Evolutionary conservation across 2,113 vertebrate genomes (phyloP), one percentile per base, ranked within the genome.

Genomic region (Amphiprion ocellaris): DNA sequence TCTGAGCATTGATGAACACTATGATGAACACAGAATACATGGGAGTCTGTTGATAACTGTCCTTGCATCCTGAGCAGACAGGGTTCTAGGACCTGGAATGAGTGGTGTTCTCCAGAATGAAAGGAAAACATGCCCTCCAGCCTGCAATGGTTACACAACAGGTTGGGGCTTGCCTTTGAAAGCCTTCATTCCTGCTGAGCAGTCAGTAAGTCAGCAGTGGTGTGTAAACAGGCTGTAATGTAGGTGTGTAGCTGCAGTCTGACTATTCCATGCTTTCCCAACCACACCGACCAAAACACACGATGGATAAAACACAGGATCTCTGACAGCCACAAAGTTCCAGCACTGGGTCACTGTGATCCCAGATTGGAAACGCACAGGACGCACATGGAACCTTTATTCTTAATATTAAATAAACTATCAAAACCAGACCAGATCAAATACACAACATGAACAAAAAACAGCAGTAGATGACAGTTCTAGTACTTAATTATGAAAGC

Each of bases 151-250:
- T 83, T 74, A 16, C 59, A 52, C 63, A 78, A 82, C 93, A 88
- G 62, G 92, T 58, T 39, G 37, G 56, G 69, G n/a, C 92, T 53
- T 79, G 90, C 10, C 72, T 75, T 1, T 2, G 6, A 26, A 59
- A 66, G 24, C 33, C 30, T 74, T 72, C 85, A 86, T 86, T 74
- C 83, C 83, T 82, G 82, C 76, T 58, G 69, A 81, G 61, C 75
- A 59, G 73, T 33, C 66, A 79, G 16, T 6, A 24, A 71, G 21
- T 68, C 47, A 87, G 26, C 15, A 24, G 4, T 11, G 26, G 37
- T 17, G 63, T 41, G 80, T 90, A 79, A 90, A 90, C 69, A 89
- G 28, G 41, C 16, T 41, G 2, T 24, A 44, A 64, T 70, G 59
- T 28, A 85, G 82, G 69, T 72, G 74, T 63, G 70, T 82, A 70